phyloP scores from a whole-genome alignment of 1,140 invertebrate genomes.

The Ceratina japonica region DNA sequence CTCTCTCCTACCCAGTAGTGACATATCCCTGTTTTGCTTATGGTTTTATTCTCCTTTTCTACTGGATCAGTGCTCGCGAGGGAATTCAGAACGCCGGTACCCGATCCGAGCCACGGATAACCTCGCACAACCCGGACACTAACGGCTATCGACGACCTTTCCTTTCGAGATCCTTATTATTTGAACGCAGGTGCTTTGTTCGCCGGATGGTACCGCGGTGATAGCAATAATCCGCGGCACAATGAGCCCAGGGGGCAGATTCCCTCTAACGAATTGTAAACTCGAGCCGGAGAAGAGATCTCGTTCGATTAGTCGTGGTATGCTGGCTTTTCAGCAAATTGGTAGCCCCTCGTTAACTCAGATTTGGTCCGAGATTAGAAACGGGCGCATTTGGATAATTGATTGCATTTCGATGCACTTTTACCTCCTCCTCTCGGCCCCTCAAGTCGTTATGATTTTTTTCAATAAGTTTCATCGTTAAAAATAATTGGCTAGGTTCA shows the following conservation, averaged over 20 bases:
- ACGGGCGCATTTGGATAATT: conserved; percentile 12
- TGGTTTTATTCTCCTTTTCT: conserved; percentile 41
- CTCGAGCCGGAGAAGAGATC: conserved; percentile 6
- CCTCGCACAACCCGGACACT: conserved; percentile 69
- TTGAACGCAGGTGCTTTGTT: conserved; percentile 55
- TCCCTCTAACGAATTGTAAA: conserved; percentile 25
- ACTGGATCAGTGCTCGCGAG: conserved; percentile 45
- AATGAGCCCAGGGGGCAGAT: conserved; percentile 17
- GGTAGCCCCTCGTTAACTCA: conserved; percentile 1
- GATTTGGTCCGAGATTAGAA: conserved; percentile 17
- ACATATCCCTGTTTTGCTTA: conserved; percentile 16
- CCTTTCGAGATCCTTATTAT: conserved; percentile 57
- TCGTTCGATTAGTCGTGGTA: not conserved
- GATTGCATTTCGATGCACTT: not conserved
- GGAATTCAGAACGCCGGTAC: conserved; percentile 67
- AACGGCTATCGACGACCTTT: conserved; percentile 54
- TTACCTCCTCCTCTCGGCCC: not conserved
- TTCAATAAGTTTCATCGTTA: no score
- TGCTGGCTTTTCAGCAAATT: conserved; percentile 27
- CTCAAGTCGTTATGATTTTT: no score
- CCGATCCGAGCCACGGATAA: conserved; percentile 66
- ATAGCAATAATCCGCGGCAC: conserved; percentile 18
- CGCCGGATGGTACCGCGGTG: conserved; percentile 42
- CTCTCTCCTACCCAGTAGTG: not conserved
- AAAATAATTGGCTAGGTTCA: no score